Base-by-base conservation (phyloP, 2,888 invertebrate genomes). In the Ectobius pallidus region DNA sequence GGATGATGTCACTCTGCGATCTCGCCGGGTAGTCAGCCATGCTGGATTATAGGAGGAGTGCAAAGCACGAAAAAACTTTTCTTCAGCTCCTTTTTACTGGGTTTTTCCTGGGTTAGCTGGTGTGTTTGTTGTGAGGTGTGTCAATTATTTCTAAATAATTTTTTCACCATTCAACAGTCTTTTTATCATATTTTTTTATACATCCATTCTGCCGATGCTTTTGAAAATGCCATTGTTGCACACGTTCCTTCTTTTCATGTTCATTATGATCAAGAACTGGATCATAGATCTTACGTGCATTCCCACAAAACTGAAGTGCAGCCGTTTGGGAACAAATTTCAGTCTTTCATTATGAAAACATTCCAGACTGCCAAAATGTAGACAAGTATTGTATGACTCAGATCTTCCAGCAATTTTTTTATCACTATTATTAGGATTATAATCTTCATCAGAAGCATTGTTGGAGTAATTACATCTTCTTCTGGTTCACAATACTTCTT, bases 321-420 rank as follows among this genome's bases (percentile, higher is more conserved):
- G n/a, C n/a, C n/a, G n/a, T n/a, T n/a, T n/a, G n/a, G n/a, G n/a
- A n/a, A n/a, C n/a, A n/a, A n/a, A n/a, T n/a, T n/a, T n/a, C n/a
- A n/a, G n/a, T n/a, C n/a, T n/a, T n/a, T n/a, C n/a, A n/a, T n/a
- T n/a, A n/a, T n/a, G n/a, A n/a, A n/a, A n/a, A n/a, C n/a, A n/a
- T n/a, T n/a, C n/a, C n/a, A n/a, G n/a, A n/a, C n/a, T n/a, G n/a
- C n/a, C n/a, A n/a, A n/a, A n/a, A n/a, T n/a, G n/a, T n/a, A n/a
- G n/a, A 18, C n/a, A 14, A 49, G 16, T 7, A 6, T 49, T 49
- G n/a, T 18, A n/a, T 49, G 49, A 49, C 18, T 49, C 49, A 49
- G 49, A 49, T 49, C 49, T 49, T 49, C n/a, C 49, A 49, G 49
- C 7, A 49, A 49, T 18, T n/a, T 49, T 49, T 49, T n/a, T 14